Conservation (phyloP, 2,113 vertebrate genomes). For the Puffinus mauretanicus region DNA sequence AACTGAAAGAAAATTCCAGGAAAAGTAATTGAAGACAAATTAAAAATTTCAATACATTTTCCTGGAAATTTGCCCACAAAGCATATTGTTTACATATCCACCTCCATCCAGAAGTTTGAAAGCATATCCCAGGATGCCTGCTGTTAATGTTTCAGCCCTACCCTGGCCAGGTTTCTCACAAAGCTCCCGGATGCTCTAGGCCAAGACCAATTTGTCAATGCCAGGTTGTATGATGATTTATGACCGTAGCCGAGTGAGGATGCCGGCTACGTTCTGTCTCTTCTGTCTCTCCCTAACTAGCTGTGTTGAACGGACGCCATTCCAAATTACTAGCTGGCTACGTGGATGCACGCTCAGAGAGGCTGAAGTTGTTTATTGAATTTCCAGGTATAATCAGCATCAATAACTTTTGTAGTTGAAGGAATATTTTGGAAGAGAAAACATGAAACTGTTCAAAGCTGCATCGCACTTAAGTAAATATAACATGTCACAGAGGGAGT, state of each 20-base stretch:
- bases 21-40: slow-evolving; percentile 29
- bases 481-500: not conserved
- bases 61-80: slow-evolving; percentile 23
- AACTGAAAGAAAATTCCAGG: slow-evolving; percentile 44
- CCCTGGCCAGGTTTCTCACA: slow-evolving; percentile 54
- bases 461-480: not conserved
- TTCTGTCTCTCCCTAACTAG: slow-evolving; percentile 52
- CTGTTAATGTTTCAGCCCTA: slow-evolving; percentile 27
- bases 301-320: slow-evolving; percentile 46
- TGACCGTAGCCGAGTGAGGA: slow-evolving; percentile 28
- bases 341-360: not conserved
- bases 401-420: not conserved
- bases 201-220: slow-evolving; percentile 76
- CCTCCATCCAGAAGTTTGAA: slow-evolving; percentile 36
- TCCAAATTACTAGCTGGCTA: slow-evolving; percentile 47
- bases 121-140: slow-evolving; percentile 17
- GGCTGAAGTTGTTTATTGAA: slow-evolving; percentile 29
- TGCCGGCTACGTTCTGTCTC: not conserved
- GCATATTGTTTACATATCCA: slow-evolving; percentile 21
- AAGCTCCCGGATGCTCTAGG: slow-evolving; percentile 50
- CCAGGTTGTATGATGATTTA: slow-evolving; percentile 74
- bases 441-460: not conserved
- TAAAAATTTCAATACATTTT: slow-evolving; percentile 6
- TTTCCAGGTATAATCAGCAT: not conserved
- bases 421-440: slow-evolving; percentile 26